Base-by-base conservation (phyloP, 2,888 invertebrate genomes). In the Drosophila colorata region DNA sequence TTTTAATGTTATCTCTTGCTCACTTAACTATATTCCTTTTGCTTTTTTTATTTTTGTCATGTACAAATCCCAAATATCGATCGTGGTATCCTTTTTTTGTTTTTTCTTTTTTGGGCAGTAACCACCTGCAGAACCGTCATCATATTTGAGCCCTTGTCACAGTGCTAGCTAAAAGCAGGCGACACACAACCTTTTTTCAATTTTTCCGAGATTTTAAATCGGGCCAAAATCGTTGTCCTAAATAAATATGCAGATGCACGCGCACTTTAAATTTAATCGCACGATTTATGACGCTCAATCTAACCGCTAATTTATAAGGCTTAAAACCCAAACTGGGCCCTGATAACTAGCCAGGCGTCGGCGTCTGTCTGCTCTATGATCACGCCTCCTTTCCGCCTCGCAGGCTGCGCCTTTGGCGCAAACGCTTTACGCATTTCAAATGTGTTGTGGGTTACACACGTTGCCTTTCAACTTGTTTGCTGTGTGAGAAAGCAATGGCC, bases 271-370 rank as follows among this genome's bases (percentile, higher is more conserved):
- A 86, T 70, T 84, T 77, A 87, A 86, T 84, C 87, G 72, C 71
- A 75, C 74, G 71, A 87, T 86, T 87, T 86, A 87, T 82, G 75
- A 77, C 70, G 82, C 79, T 71, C 80, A 75, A 80, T 82, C 86
- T 80, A 86, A 84, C 86, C 86, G 71, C 84, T 87, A 86, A 87
- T 87, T 85, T 85, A 76, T 87, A 78, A 69, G 80, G 78, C 82
- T 80, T 76, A 81, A 57, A 69, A 43, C 53, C 60, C 53, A 46
- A 51, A 52, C 70, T 40, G 46, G 43, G 33, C 49, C n/a, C 40
- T 38, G 40, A 48, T 61, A 61, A 56, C 64, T 59, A 68, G 33
- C 56, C 18, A 20, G 28, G 8, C 28, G 18, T 44, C 44, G 47
- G 14, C 28, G 28, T 40, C 51, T 37, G 37, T 14, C 47, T 38